A percentile compares a stretch with the other conserved stretches of the same genome.
Conservation (phyloP, 2,888 invertebrate genomes). For the Notodonta ziczac region DNA sequence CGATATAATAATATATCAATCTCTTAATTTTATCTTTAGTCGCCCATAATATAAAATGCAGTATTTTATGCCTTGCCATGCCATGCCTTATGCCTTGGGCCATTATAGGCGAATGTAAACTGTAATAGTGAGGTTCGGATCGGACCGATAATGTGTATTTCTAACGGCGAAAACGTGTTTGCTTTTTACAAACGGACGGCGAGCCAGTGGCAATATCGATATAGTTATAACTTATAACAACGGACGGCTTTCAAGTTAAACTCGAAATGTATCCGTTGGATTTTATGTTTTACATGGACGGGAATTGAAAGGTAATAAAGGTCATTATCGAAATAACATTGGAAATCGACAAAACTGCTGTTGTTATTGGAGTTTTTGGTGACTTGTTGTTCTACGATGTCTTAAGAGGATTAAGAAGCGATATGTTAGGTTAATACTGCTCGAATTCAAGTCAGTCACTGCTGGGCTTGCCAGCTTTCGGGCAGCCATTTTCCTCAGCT, state of each 20-base stretch:
- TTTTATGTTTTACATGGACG: background rate
- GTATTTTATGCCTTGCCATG: no score
- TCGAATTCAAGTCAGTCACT: no score
- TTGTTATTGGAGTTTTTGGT: no score
- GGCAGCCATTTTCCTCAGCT: no score
- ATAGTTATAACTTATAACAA: conserved; percentile 27
- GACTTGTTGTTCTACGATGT: no score
- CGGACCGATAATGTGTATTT: conserved; percentile 65
- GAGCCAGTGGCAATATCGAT: conserved; percentile 26
- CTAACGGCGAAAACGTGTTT: conserved; percentile 47
- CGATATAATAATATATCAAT: no score
- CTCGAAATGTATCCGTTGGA: background rate
- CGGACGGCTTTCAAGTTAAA: conserved; percentile 21
- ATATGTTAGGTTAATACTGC: no score
- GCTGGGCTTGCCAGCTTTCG: no score
- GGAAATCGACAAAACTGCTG: background rate
- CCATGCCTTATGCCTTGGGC: conserved; percentile 39
- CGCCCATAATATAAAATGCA: background rate
- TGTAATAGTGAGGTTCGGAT: conserved; percentile 65
- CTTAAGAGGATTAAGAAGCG: no score
- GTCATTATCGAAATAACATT: background rate
- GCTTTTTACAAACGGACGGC: conserved; percentile 33
- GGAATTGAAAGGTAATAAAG: background rate
- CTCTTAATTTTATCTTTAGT: no score
- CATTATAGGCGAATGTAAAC: conserved; percentile 56